Evolutionary conservation across 2,888 invertebrate species (phyloP).

Genomic region (Pediacus dermestoides): DNA sequence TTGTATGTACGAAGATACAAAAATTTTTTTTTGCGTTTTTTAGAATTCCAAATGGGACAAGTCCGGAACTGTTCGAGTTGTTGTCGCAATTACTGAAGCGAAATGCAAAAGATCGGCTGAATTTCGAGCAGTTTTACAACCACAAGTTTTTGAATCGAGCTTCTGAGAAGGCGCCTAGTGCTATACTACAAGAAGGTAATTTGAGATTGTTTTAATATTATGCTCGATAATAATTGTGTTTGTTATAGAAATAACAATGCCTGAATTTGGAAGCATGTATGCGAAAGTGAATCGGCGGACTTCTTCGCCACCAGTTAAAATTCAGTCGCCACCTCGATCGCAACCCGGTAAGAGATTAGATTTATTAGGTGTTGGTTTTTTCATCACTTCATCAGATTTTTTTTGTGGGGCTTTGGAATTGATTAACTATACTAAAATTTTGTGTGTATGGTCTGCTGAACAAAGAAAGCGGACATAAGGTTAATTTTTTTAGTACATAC

Average conservation of each 20-base stretch:
- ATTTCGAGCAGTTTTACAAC: constrained; percentile 93
- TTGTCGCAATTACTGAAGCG: constrained; percentile 83
- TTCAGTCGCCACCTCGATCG: constrained; percentile 41
- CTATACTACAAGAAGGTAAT: too few relatives aligned
- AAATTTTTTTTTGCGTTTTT: constrained; percentile 30
- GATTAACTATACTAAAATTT: too few relatives aligned
- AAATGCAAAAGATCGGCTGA: constrained; percentile 92
- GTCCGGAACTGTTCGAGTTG: constrained; percentile 82
- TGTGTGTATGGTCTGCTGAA: too few relatives aligned
- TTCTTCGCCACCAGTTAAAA: constrained; percentile 35
- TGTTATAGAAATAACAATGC: too few relatives aligned
- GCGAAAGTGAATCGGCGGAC: constrained; percentile 23
- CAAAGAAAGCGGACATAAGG: too few relatives aligned
- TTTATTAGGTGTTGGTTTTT: too few relatives aligned
- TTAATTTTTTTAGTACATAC: too few relatives aligned
- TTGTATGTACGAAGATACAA: constrained; percentile 1
- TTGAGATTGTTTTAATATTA: too few relatives aligned
- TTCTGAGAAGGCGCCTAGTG: too few relatives aligned
- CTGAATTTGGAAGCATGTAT: constrained; percentile 17
- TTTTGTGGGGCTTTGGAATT: too few relatives aligned
- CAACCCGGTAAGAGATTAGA: constrained; percentile 39
- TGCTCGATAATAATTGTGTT: too few relatives aligned
- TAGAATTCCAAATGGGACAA: constrained; percentile 93
- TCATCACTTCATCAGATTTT: constrained; percentile 21
- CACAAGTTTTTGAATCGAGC: constrained; percentile 83